phyloP scores from a whole-genome alignment of 2,888 invertebrate species.

The Heliconius cydno region DNA sequence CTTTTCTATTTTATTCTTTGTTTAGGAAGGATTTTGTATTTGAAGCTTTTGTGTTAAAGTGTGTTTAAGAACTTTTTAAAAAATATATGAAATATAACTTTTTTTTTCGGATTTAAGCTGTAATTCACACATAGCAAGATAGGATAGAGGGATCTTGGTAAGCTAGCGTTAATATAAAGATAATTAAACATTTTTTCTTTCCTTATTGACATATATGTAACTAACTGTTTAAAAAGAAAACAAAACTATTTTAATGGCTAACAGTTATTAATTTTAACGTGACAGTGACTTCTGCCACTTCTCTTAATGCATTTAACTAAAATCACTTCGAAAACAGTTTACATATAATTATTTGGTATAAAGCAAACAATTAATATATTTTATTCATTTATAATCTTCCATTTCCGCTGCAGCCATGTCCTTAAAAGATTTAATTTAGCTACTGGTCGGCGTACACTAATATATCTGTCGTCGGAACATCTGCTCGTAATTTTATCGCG shows the following conservation, averaged over 20 bases:
- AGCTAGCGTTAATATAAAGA: too few relatives aligned
- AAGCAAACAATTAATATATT: background rate
- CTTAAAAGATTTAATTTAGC: conserved; percentile 42
- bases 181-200: too few relatives aligned
- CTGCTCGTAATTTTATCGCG: conserved; percentile 67
- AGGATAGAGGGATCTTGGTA: too few relatives aligned
- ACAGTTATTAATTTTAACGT: background rate
- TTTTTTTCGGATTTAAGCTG: too few relatives aligned
- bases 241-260: background rate
- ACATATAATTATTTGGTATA: background rate
- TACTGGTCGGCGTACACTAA: conserved; percentile 52
- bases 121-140: too few relatives aligned
- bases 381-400: conserved; percentile 9
- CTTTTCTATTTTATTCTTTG: conserved; percentile 6
- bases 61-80: too few relatives aligned
- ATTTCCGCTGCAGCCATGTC: conserved; percentile 27
- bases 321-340: background rate
- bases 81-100: too few relatives aligned
- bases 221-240: background rate
- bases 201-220: background rate
- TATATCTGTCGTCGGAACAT: conserved; percentile 71
- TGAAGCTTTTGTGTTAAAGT: background rate
- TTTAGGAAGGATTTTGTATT: background rate
- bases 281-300: too few relatives aligned
- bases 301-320: conserved; percentile 11